Conservation (phyloP, 2,888 invertebrate genomes). For the Chouioia cunea region DNA sequence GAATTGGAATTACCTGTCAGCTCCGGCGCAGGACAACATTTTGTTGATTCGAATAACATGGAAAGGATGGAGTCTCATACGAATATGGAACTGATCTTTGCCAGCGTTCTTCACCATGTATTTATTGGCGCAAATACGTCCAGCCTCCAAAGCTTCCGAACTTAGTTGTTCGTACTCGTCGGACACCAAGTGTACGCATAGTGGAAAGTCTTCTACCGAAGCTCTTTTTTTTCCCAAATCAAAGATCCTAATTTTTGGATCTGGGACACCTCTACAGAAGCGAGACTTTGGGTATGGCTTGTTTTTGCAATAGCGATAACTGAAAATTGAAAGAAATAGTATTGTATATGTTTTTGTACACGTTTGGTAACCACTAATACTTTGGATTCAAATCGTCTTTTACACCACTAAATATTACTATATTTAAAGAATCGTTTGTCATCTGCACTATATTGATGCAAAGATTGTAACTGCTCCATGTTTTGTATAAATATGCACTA, state of each 20-base stretch:
- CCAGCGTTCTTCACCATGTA: slow-evolving; percentile 98
- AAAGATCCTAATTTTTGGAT: slow-evolving; percentile 99
- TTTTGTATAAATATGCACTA: too few relatives aligned
- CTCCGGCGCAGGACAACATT: slow-evolving; percentile 99
- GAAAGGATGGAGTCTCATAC: slow-evolving; percentile 99
- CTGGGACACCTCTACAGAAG: slow-evolving; percentile 99
- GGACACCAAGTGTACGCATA: slow-evolving; percentile 98
- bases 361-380: neutral
- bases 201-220: slow-evolving; percentile 96
- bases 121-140: slow-evolving; percentile 99
- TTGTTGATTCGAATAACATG: slow-evolving; percentile 99
- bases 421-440: too few relatives aligned
- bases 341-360: neutral
- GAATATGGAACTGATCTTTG: slow-evolving; percentile 99
- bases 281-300: slow-evolving; percentile 99
- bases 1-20: slow-evolving; percentile 85
- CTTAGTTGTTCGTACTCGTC: slow-evolving; percentile 99
- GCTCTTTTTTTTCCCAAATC: slow-evolving; percentile 99
- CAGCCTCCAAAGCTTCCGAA: slow-evolving; percentile 98
- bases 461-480: too few relatives aligned
- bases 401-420: too few relatives aligned
- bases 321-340: slow-evolving; percentile 69
- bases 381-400: too few relatives aligned
- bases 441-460: too few relatives aligned
- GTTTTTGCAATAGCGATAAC: slow-evolving; percentile 99